A percentile compares a stretch with the other conserved stretches of the same genome.
These are phyloP conservation scores for Montipora capricornis DNA, from an alignment of 64 coral and sea anemone species.

Conservation along the genomic window DNA sequence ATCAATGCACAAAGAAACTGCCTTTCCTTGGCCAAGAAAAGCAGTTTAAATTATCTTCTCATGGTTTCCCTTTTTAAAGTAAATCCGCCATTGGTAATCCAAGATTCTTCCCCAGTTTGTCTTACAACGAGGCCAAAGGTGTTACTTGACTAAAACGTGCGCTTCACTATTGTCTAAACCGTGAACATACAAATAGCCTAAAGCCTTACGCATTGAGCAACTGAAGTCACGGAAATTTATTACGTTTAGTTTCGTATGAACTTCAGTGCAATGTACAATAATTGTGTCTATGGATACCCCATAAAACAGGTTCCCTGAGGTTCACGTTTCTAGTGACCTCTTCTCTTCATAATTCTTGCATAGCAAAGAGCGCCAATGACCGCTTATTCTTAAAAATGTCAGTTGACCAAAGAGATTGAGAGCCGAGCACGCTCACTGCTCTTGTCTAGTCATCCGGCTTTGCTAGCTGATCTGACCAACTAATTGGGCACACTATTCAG, in stretches of 20 bases:
- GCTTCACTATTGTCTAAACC: background rate
- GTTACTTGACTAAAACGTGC: conserved; percentile 16
- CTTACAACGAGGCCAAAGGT: background rate
- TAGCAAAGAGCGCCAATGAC: no score
- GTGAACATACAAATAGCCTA: background rate
- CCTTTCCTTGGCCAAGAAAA: background rate
- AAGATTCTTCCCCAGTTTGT: background rate
- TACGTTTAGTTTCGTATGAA: background rate
- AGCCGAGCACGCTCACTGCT: no score
- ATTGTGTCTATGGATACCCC: background rate
- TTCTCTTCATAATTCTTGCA: no score
- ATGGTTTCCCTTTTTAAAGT: background rate
- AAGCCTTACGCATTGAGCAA: background rate
- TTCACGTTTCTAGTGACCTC: no score
- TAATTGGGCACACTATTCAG: no score
- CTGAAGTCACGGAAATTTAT: background rate
- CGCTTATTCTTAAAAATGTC: no score
- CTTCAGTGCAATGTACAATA: background rate
- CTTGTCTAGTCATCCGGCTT: no score
- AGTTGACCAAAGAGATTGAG: no score
- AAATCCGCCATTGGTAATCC: background rate
- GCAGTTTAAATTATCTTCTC: background rate
- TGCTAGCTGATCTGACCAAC: no score
- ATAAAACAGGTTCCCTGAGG: no score
- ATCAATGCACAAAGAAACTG: background rate